These are phyloP conservation scores for Phylloscopus trochilus DNA, from an alignment of 2,113 vertebrate genomes.

Conservation along the genomic window DNA sequence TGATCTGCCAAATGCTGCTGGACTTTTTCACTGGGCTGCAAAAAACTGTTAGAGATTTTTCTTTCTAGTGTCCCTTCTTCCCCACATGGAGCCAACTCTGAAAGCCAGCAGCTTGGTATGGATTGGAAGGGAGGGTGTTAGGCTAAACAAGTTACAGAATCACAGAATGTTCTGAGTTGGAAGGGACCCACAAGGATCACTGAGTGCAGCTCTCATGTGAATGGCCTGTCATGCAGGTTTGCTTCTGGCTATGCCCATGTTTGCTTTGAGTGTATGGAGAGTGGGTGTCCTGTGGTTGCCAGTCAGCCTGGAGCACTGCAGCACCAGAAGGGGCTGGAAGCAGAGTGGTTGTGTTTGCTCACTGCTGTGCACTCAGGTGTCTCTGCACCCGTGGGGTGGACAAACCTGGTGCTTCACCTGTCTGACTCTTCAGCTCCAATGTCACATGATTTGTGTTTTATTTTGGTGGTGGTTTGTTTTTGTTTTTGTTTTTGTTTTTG, in stretches of 20 bases:
- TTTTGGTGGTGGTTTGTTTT: too few species aligned
- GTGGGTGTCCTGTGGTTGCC: background rate
- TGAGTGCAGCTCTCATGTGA: background rate
- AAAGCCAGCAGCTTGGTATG: background rate
- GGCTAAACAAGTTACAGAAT: background rate
- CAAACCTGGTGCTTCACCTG: accelerated
- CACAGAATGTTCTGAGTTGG: background rate
- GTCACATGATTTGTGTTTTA: too few species aligned
- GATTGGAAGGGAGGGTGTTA: background rate
- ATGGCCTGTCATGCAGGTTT: background rate
- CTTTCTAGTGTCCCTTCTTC: background rate
- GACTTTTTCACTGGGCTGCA: background rate
- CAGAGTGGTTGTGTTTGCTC: background rate
- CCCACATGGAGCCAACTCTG: background rate
- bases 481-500: too few species aligned
- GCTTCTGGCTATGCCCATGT: background rate
- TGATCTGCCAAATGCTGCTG: background rate
- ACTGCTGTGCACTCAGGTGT: background rate
- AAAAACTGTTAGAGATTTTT: background rate
- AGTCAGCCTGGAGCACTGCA: background rate
- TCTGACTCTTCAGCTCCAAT: background rate
- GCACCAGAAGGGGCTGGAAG: background rate
- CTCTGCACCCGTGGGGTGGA: background rate
- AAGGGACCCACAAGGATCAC: background rate
- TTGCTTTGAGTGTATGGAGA: background rate